Percentiles rank a stretch among this genome's conserved stretches.
Evolutionary conservation across 2,888 invertebrate genomes (phyloP).

Genomic region (Andrena fulva): DNA sequence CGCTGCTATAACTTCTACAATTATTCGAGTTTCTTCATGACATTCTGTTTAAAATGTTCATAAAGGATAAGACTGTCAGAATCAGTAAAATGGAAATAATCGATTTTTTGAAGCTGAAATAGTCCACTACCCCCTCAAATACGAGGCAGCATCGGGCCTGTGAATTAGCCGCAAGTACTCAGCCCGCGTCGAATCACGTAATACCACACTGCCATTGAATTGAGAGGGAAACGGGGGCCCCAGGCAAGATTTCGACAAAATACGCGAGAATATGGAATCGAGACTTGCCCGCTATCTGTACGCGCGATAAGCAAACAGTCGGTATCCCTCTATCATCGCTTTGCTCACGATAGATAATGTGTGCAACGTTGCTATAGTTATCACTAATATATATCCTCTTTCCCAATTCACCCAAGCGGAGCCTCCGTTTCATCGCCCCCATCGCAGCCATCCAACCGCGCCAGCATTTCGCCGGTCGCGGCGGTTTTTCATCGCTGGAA

Average conservation of each 20-base stretch:
- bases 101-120: too few relatives aligned
- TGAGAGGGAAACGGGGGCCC: too few relatives aligned
- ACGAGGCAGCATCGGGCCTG: too few relatives aligned
- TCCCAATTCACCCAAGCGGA: not conserved
- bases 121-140: too few relatives aligned
- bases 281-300: slow-evolving; percentile 58
- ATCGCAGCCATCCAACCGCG: not conserved
- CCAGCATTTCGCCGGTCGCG: slow-evolving; percentile 33
- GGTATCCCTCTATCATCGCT: slow-evolving; percentile 61
- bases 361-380: slow-evolving; percentile 68
- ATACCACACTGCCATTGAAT: too few relatives aligned
- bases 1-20: too few relatives aligned
- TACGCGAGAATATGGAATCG: slow-evolving; percentile 65
- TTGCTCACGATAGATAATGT: slow-evolving; percentile 70
- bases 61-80: too few relatives aligned
- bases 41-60: too few relatives aligned
- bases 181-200: too few relatives aligned
- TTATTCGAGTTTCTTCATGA: too few relatives aligned
- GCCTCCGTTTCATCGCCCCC: not conserved
- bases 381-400: slow-evolving; percentile 44
- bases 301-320: slow-evolving; percentile 68
- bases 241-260: slow-evolving; percentile 35
- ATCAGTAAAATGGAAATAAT: too few relatives aligned
- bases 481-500: slow-evolving; percentile 37
- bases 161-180: too few relatives aligned